Percentiles rank a stretch among this genome's conserved stretches.
These are phyloP conservation scores for Varanus salvator DNA, from an alignment of 2,113 vertebrate genomes.

Conservation along the genomic window DNA sequence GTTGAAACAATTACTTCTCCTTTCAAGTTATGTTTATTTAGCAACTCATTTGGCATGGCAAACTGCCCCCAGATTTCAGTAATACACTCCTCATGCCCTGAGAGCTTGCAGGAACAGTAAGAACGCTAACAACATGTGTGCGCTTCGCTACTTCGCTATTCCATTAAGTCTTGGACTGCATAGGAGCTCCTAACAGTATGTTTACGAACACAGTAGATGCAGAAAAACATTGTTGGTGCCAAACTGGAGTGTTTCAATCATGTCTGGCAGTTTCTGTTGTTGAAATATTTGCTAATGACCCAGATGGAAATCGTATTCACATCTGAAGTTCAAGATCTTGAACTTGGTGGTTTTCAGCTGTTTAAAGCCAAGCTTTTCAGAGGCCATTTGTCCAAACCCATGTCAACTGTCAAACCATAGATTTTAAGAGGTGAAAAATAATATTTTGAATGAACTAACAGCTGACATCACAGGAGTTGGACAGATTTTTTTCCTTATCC, in stretches of 20 bases:
- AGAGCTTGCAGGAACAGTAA: slow-evolving; percentile 2
- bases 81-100: slow-evolving; percentile 28
- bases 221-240: slow-evolving; percentile 21
- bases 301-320: slow-evolving; percentile 54
- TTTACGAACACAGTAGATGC: slow-evolving; percentile 39
- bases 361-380: slow-evolving; percentile 31
- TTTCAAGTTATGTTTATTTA: slow-evolving; percentile 59
- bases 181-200: background rate
- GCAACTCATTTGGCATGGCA: slow-evolving; percentile 12
- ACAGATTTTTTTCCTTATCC: slow-evolving; percentile 30
- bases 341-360: slow-evolving; percentile 28
- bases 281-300: slow-evolving; percentile 46
- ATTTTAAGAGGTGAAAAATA: slow-evolving; percentile 54
- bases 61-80: slow-evolving; percentile 24
- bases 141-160: background rate
- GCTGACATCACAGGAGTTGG: slow-evolving; percentile 4
- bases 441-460: slow-evolving; percentile 19
- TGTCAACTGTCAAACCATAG: slow-evolving; percentile 44
- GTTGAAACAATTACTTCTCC: slow-evolving; percentile 48
- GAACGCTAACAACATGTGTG: slow-evolving; percentile 13
- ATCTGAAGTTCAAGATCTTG: slow-evolving; percentile 41
- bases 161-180: slow-evolving; percentile 18
- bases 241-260: slow-evolving; percentile 24
- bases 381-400: background rate
- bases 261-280: slow-evolving; percentile 26